Base-by-base conservation (phyloP, 2,888 invertebrate genomes). In the Selenia dentaria region DNA sequence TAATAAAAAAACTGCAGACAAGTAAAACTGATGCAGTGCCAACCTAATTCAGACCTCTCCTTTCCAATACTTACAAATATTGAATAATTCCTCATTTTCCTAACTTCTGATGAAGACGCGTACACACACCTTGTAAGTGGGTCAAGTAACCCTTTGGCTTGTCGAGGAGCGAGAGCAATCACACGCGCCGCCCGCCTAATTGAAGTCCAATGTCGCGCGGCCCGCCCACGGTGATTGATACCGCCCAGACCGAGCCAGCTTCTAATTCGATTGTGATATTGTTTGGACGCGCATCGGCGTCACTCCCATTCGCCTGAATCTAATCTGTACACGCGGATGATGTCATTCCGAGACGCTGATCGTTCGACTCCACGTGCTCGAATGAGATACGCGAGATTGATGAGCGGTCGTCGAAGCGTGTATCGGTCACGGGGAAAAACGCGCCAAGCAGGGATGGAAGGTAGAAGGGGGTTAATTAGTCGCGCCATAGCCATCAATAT, bases 191-290 rank as follows among this genome's bases (percentile, higher is more conserved):
- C 82, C 83, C 83, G 86, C 79, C 88, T 90, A 90, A 90, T 89
- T 89, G 89, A 88, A 89, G 86, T 86, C 87, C 89, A 88, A 85
- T 89, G 89, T 89, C 89, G 85, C 76, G 70, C 82, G 60, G 81
- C 80, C 81, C 88, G 83, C 87, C 87, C 83, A 82, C 83, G 79
- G 83, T 86, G 89, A 88, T 88, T 87, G 86, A 88, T 88, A 86
- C 85, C 81, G 77, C 77, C 80, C 81, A 75, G 75, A 71, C 71
- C 74, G 69, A 70, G 70, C 67, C 72, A 69, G 78, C 77, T 74
- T 83, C 83, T 84, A 86, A 87, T 86, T 83, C 81, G 81, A 85
- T 85, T 83, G 80, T 81, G 73, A 82, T 81, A 83, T 79, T 83
- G 83, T 85, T 83, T 82, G 76, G 72, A 74, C 76, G 76, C 74